Evolutionary conservation across 2,797 vertebrate species (phyloP).

Genomic region (Squalus acanthias): DNA sequence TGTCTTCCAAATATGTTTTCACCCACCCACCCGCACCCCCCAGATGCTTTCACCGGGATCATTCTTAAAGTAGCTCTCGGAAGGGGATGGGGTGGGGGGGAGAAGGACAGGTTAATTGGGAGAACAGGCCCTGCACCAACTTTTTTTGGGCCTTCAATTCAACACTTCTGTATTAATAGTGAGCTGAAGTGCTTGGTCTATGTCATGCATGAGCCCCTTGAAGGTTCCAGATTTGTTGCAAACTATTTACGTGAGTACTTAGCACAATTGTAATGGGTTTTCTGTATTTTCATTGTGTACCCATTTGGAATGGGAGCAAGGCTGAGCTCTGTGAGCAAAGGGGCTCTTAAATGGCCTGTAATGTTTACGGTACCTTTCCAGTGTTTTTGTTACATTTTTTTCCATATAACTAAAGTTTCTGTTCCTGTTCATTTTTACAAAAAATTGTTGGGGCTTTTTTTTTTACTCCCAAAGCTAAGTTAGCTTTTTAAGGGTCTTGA

Average conservation of each 20-base stretch:
- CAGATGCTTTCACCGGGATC: not conserved
- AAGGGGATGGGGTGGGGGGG: too few relatives aligned
- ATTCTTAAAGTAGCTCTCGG: not conserved
- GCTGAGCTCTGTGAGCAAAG: not conserved
- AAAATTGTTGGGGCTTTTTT: not conserved
- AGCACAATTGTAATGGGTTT: not conserved
- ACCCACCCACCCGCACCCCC: not conserved
- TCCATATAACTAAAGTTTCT: not conserved
- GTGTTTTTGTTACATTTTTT: not conserved
- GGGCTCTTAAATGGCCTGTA: not conserved
- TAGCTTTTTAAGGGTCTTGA: not conserved
- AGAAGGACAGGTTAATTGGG: not conserved
- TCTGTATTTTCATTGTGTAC: not conserved
- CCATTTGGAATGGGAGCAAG: not conserved
- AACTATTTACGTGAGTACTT: not conserved
- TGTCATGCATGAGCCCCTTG: not conserved
- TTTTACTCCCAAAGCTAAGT: not conserved
- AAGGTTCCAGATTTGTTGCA: not conserved
- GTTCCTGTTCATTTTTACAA: not conserved
- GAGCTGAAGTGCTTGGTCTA: not conserved
- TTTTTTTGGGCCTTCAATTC: not conserved
- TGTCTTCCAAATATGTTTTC: not conserved
- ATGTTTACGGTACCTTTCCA: not conserved
- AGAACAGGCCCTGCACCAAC: not conserved
- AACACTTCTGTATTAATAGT: not conserved